Percentiles rank a stretch among this genome's conserved stretches.
phyloP scores from a whole-genome alignment of 2,888 invertebrate species.

The Athalia rosae region DNA sequence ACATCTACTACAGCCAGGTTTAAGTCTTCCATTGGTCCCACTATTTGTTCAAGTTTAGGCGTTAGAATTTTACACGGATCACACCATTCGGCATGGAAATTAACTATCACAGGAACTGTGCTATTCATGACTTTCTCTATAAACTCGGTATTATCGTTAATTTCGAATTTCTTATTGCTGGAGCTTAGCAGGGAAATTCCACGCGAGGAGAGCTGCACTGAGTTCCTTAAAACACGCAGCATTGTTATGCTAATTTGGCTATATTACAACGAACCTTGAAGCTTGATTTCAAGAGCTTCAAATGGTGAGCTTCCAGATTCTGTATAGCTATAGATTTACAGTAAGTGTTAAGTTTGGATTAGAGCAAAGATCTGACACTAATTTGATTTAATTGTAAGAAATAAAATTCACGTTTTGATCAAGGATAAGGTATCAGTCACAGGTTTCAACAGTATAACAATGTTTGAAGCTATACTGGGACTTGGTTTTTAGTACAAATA shows the following conservation, averaged over 20 bases:
- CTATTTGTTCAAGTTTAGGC: slow-evolving; percentile 86
- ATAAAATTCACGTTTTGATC: background rate
- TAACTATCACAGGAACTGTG: slow-evolving; percentile 89
- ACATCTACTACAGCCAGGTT: slow-evolving; percentile 90
- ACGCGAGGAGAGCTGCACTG: slow-evolving; percentile 57
- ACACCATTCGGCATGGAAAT: slow-evolving; percentile 94
- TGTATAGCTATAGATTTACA: background rate
- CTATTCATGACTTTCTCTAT: slow-evolving; percentile 90
- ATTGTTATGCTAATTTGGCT: slow-evolving; percentile 54
- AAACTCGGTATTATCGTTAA: slow-evolving; percentile 86
- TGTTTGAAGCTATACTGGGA: background rate
- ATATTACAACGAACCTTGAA: slow-evolving; percentile 5
- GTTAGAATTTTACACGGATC: slow-evolving; percentile 92
- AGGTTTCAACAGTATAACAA: background rate
- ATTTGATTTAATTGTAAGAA: background rate
- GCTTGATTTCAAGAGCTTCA: background rate
- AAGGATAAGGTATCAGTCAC: background rate
- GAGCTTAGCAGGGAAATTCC: slow-evolving; percentile 61
- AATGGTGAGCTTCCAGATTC: background rate
- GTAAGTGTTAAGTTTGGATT: background rate
- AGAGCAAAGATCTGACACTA: background rate
- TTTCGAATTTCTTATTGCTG: slow-evolving; percentile 70
- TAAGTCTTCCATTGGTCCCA: slow-evolving; percentile 82
- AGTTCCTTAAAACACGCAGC: slow-evolving; percentile 59
- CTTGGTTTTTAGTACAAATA: slow-evolving; percentile 10